Evolutionary conservation across 1,140 invertebrate genomes (phyloP).

Genomic region (Polypedilum vanderplanki): DNA sequence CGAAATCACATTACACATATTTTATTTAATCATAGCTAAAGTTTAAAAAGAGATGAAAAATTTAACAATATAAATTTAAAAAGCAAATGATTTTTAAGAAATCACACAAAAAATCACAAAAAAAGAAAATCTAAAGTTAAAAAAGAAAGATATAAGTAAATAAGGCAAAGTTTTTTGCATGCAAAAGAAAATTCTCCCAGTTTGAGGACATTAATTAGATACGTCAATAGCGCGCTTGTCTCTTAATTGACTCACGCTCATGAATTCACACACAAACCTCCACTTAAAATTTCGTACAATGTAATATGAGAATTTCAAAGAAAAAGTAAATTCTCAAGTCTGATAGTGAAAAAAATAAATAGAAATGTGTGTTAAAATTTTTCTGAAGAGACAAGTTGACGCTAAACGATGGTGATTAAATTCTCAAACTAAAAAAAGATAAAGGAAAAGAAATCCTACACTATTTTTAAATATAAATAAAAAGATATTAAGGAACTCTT

Average conservation of each 20-base stretch:
- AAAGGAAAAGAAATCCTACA: slow-evolving; percentile 13
- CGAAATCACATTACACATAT: slow-evolving; percentile 7
- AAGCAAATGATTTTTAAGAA: slow-evolving; percentile 28
- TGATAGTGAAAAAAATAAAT: no score
- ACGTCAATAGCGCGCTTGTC: not conserved
- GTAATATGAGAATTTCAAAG: not conserved
- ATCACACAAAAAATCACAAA: slow-evolving; percentile 27
- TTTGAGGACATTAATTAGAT: slow-evolving; percentile 15
- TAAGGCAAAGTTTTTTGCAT: slow-evolving; percentile 3
- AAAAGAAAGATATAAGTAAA: not conserved
- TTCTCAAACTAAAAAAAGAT: slow-evolving; percentile 26
- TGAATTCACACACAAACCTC: not conserved
- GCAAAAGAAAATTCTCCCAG: slow-evolving; percentile 25
- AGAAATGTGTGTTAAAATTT: no score
- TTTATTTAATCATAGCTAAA: slow-evolving; percentile 24
- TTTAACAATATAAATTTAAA: slow-evolving; percentile 23
- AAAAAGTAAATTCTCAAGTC: not conserved
- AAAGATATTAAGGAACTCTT: slow-evolving; percentile 19
- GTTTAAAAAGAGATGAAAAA: slow-evolving; percentile 22
- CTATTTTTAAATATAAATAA: slow-evolving; percentile 16
- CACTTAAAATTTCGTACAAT: not conserved
- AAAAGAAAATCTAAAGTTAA: slow-evolving; percentile 24
- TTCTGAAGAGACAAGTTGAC: no score
- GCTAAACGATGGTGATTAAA: no score
- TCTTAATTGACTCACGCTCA: not conserved